Percentiles rank a stretch among this genome's conserved stretches.
Conservation (phyloP, 2,113 vertebrate genomes). For the Phasianus colchicus region DNA sequence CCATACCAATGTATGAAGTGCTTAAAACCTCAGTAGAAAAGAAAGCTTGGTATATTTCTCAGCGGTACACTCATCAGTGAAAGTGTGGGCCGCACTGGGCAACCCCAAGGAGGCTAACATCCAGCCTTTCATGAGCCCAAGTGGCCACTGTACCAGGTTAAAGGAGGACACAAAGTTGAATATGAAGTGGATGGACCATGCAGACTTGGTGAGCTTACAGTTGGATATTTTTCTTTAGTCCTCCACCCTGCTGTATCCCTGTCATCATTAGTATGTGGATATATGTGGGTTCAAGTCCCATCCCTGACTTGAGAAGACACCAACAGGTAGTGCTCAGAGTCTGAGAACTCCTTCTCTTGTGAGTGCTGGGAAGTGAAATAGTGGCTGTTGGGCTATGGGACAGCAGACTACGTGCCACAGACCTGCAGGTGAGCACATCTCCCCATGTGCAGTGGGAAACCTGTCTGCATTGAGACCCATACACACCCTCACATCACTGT, state of each 20-base stretch:
- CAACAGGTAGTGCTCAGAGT: rapidly evolving
- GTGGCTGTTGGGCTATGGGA: no score
- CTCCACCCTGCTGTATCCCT: background rate
- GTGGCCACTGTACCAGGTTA: background rate
- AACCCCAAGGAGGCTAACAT: background rate
- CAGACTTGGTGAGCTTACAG: background rate
- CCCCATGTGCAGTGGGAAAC: background rate
- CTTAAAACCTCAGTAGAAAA: background rate
- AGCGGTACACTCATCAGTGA: background rate
- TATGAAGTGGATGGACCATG: background rate
- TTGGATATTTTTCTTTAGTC: background rate
- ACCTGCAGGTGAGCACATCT: no score
- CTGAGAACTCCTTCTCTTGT: background rate
- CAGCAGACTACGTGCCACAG: no score
- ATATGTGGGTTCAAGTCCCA: background rate
- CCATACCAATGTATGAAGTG: background rate
- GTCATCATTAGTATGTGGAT: no score
- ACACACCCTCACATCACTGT: background rate
- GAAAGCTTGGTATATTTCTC: background rate
- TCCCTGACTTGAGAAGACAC: background rate
- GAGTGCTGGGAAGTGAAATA: background rate
- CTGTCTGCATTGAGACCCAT: background rate
- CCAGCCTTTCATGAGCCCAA: background rate
- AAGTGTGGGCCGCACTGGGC: background rate
- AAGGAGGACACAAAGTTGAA: background rate